Percentiles rank a stretch among this genome's conserved stretches.
These are phyloP conservation scores for Trachelus troglodyta DNA, from an alignment of 2,888 invertebrate species.

Conservation along the genomic window DNA sequence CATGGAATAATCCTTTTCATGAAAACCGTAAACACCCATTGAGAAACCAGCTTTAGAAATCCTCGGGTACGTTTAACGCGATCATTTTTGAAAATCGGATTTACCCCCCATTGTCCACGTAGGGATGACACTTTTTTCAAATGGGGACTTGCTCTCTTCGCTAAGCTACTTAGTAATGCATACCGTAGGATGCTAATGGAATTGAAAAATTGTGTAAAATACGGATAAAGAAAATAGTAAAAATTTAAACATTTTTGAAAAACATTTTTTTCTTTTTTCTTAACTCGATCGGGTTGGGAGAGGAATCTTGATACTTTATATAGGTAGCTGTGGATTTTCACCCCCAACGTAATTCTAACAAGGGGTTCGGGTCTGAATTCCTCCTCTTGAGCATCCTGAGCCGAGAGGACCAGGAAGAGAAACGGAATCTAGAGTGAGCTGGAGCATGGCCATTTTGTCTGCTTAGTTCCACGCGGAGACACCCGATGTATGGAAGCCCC, in stretches of 20 bases:
- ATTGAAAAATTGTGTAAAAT: neutral
- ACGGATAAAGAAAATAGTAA: neutral
- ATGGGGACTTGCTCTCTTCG: conserved; percentile 28
- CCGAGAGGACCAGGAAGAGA: conserved; percentile 16
- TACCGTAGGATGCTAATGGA: conserved; percentile 36
- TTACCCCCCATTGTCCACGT: conserved; percentile 51
- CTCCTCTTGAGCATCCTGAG: conserved; percentile 15
- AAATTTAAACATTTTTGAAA: neutral
- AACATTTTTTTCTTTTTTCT: neutral
- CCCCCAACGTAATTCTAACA: neutral
- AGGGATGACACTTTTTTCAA: conserved; percentile 45
- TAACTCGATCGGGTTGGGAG: neutral
- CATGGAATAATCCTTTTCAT: conserved; percentile 47
- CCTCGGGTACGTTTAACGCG: conserved; percentile 59
- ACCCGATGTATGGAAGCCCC: conserved; percentile 58
- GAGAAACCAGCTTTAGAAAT: conserved; percentile 42
- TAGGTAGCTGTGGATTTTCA: neutral
- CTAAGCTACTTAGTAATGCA: conserved; percentile 55
- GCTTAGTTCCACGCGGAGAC: conserved; percentile 62
- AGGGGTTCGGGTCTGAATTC: neutral
- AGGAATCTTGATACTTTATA: neutral
- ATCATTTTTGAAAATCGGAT: conserved; percentile 62
- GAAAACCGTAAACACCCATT: conserved; percentile 53
- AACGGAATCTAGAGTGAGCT: conserved; percentile 52
- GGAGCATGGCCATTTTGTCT: conserved; percentile 62